Conservation (phyloP, 2,113 vertebrate genomes). For the Microcebus tavaratra region DNA sequence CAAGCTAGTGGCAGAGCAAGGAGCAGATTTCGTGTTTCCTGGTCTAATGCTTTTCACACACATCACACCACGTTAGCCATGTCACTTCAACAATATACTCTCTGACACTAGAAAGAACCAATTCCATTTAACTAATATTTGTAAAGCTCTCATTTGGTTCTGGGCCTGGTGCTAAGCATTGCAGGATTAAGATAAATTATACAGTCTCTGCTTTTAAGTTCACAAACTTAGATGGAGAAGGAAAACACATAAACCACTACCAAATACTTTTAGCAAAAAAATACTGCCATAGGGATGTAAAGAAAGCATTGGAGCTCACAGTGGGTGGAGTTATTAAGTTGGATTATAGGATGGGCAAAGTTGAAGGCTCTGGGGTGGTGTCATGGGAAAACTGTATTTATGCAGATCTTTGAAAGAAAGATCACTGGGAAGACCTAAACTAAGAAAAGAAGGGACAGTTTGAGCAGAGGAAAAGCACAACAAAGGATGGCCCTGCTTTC, state of each 20-base stretch:
- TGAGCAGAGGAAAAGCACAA: not conserved
- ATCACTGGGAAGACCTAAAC: not conserved
- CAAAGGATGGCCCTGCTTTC: accelerated
- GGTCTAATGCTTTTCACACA: not conserved
- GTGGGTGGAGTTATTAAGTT: not conserved
- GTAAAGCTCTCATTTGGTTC: not conserved
- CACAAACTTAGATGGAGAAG: not conserved
- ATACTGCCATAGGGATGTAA: not conserved
- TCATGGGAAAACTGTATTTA: not conserved
- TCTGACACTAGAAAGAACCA: not conserved
- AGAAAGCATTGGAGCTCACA: not conserved
- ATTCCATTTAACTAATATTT: not conserved
- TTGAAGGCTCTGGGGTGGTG: not conserved
- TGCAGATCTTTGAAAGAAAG: not conserved
- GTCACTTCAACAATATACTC: not conserved
- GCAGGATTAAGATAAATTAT: not conserved
- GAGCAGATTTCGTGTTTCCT: not conserved
- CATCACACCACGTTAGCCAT: not conserved
- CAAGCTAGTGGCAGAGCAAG: not conserved
- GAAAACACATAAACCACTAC: not conserved
- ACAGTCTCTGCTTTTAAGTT: constrained; percentile 10
- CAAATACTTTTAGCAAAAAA: constrained; percentile 13
- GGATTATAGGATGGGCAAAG: not conserved
- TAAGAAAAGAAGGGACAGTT: not conserved
- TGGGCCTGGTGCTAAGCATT: not conserved